phyloP scores from a whole-genome alignment of 2,888 invertebrate genomes.

The Noctua pronuba region DNA sequence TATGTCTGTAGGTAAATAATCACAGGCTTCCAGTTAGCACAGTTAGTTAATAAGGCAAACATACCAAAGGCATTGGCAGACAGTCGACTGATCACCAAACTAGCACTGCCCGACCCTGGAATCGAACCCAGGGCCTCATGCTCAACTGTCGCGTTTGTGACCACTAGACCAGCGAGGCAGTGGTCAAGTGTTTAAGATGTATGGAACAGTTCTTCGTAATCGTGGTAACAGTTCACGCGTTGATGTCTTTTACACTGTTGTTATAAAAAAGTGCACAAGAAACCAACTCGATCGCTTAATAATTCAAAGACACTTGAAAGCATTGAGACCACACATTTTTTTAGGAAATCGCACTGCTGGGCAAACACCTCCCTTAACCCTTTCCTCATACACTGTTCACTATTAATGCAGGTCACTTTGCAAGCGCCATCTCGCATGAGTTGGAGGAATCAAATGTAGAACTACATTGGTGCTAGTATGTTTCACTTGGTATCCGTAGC shows the following conservation, averaged over 20 bases:
- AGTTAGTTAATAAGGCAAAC: not conserved
- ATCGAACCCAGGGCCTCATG: no score
- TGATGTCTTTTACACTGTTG: slow-evolving; percentile 5
- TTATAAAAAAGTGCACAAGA: not conserved
- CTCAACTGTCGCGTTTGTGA: no score
- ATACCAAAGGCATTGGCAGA: not conserved
- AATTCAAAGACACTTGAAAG: not conserved
- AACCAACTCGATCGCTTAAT: not conserved
- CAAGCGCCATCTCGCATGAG: not conserved
- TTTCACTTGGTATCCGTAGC: not conserved
- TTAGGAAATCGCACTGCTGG: not conserved
- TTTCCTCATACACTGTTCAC: not conserved
- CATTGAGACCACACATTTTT: not conserved
- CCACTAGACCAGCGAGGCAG: no score
- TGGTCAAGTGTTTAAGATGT: not conserved
- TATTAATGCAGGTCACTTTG: not conserved
- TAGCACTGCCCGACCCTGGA: no score
- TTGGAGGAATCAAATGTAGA: not conserved
- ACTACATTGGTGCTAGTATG: not conserved
- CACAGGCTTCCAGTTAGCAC: not conserved
- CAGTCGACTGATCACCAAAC: no score
- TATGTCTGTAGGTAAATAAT: no score
- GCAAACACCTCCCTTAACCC: not conserved
- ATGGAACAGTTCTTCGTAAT: not conserved
- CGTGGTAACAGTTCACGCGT: not conserved